Evolutionary conservation across 2,888 invertebrate species (phyloP), one percentile per base, ranked within the genome.

Genomic region (Rutpela maculata): DNA sequence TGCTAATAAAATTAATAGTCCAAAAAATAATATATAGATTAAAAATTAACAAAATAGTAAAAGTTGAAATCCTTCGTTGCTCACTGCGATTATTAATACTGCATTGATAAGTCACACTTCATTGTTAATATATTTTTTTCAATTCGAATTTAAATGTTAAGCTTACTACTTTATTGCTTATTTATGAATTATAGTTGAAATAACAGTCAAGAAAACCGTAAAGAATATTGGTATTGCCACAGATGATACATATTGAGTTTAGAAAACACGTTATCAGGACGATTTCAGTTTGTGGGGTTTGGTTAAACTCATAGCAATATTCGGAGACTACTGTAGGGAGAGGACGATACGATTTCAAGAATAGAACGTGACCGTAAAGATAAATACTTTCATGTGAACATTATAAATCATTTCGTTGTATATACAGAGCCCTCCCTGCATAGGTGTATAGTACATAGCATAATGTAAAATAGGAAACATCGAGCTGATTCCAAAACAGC

Each of bases 291-390:
- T 70, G 75, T 70, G 78, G 79, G 81, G 78, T 79, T 78, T 78
- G 81, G 79, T 60, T 72, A 74, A 71, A 77, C 80, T 80, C 73
- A 63, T 74, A 74, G 82, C 81, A 82, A 82, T 82, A 81, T 80
- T 76, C 79, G 74, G 74, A 77, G 12, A 75, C 76, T 74, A 78
- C 77, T 72, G 66, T 77, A 63, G 60, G 75, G 63, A 50, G 80
- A 75, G 79, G 74, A 78, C 78, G 79, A 77, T 72, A 79, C 74
- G 80, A 79, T 80, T 79, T 78, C 77, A 69, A 79, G 75, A 72
- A 74, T 67, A 67, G 76, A 73, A 84, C 84, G 84, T 84, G 84
- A 84, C 83, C 78, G 73, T 80, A 82, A 82, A 83, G 80, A 82
- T 81, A 83, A 84, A 80, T 81, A 59, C 38, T 70, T 57, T 60